Evolutionary conservation across 2,113 vertebrate genomes (phyloP).

Genomic region (Xiphophorus hellerii): DNA sequence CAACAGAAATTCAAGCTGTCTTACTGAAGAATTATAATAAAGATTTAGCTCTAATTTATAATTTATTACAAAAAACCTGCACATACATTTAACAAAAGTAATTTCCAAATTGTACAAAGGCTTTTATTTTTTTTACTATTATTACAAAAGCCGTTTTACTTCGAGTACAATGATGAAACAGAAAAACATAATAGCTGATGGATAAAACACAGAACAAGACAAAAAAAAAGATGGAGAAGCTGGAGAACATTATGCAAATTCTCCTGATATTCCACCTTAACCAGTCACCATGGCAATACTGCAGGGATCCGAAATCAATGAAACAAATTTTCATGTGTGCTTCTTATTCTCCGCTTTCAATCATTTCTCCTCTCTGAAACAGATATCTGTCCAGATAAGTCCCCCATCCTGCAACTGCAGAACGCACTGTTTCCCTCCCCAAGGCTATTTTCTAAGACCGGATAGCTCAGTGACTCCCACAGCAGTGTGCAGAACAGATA

Average conservation of each 20-base stretch:
- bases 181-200: not conserved
- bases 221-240: not conserved
- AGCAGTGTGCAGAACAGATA: conserved; percentile 43
- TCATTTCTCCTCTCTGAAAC: conserved; percentile 24
- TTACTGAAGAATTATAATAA: no score
- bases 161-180: not conserved
- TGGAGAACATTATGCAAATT: not conserved
- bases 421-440: conserved; percentile 29
- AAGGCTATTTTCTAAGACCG: conserved; percentile 51
- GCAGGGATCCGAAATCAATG: not conserved
- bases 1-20: not conserved
- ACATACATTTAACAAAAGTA: not conserved
- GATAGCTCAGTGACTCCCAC: conserved; percentile 60
- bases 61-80: not conserved
- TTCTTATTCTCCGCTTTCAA: conserved; percentile 9
- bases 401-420: conserved; percentile 45
- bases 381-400: conserved; percentile 62
- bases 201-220: not conserved
- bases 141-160: not conserved
- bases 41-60: not conserved
- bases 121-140: not conserved
- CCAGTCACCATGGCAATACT: conserved; percentile 17
- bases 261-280: conserved; percentile 1
- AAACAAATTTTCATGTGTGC: conserved; percentile 1
- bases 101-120: not conserved